phyloP scores from a whole-genome alignment of 2,797 vertebrate genomes.

The Muscicapa comitata region DNA sequence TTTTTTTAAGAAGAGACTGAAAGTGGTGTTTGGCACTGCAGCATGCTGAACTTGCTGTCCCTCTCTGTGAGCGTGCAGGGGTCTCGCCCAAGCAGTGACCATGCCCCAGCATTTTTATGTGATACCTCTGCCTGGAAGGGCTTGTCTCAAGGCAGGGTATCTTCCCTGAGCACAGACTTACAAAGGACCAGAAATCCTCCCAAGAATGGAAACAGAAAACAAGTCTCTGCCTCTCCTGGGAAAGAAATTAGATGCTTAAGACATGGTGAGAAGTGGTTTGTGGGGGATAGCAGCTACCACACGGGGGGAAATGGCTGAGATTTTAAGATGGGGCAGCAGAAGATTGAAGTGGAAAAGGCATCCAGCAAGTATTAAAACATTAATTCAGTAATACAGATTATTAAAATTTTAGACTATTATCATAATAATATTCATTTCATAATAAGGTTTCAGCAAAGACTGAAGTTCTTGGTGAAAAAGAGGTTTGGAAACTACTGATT shows the following conservation, averaged over 20 bases:
- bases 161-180: neutral
- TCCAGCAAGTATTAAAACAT: neutral
- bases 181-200: neutral
- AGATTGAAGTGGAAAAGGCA: neutral
- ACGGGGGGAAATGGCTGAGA: neutral
- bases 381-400: neutral
- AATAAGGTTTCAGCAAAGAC: neutral
- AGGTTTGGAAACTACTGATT: neutral
- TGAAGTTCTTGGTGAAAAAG: neutral
- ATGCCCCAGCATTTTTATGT: neutral
- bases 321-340: neutral
- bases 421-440: neutral
- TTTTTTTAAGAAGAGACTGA: neutral
- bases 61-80: accelerated
- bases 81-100: neutral
- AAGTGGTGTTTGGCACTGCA: neutral
- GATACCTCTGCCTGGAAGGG: neutral
- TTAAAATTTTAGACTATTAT: neutral
- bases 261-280: neutral
- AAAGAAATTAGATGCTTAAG: neutral
- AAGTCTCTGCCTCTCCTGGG: neutral
- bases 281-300: neutral
- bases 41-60: neutral
- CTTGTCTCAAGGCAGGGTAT: neutral
- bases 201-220: neutral